These are phyloP conservation scores for Poecile atricapillus DNA, from an alignment of 2,113 vertebrate species.

Conservation along the genomic window DNA sequence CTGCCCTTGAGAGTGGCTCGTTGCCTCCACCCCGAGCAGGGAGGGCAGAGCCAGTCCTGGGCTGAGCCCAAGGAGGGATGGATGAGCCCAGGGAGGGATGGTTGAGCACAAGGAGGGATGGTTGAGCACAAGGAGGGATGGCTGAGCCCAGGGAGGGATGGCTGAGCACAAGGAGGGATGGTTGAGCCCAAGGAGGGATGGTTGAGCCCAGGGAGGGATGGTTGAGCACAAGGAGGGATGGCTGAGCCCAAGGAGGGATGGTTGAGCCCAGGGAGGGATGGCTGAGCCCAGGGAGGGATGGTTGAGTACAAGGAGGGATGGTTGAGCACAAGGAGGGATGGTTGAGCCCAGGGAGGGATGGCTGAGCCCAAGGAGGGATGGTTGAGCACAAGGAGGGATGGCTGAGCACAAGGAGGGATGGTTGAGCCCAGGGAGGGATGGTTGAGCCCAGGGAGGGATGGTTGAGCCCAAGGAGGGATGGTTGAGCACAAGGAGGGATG, in stretches of 20 bases:
- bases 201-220: neutral
- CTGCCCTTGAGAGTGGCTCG: conserved; percentile 7
- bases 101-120: neutral
- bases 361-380: neutral
- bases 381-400: neutral
- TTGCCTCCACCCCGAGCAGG: neutral
- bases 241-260: too few relatives aligned
- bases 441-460: neutral
- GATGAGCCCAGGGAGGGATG: too few relatives aligned
- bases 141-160: too few relatives aligned
- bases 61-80: neutral
- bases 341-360: too few relatives aligned
- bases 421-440: too few relatives aligned
- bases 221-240: neutral
- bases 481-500: neutral
- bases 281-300: too few relatives aligned
- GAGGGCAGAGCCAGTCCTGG: neutral
- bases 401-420: neutral
- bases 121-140: neutral
- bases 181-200: too few relatives aligned
- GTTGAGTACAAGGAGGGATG: neutral
- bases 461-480: neutral
- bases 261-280: too few relatives aligned
- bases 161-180: neutral
- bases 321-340: neutral